A percentile compares a stretch with the other conserved stretches of the same genome.
phyloP scores from a whole-genome alignment of 2,113 vertebrate genomes.

The Mustela lutreola region DNA sequence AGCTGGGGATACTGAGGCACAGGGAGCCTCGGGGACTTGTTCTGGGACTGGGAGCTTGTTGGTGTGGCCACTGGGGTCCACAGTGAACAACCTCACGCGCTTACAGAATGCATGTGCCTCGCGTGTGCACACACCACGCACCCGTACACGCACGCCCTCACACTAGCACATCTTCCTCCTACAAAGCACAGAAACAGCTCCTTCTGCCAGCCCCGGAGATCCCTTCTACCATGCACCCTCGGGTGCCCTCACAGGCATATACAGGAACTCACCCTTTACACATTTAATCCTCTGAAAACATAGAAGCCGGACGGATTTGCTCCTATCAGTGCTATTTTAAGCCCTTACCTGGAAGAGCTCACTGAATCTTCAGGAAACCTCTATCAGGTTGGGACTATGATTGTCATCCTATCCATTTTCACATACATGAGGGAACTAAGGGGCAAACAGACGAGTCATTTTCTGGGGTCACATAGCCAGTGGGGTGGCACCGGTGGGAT shows the following conservation, averaged over 20 bases:
- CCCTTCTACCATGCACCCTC: neutral
- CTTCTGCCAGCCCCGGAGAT: neutral
- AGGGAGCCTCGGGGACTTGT: neutral
- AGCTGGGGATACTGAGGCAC: neutral
- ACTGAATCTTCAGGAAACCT: neutral
- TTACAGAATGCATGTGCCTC: neutral
- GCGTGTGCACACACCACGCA: neutral
- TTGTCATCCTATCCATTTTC: neutral
- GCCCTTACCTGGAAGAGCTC: neutral
- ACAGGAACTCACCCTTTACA: neutral
- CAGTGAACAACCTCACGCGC: neutral
- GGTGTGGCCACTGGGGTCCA: neutral
- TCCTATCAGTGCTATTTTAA: neutral
- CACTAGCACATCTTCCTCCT: neutral
- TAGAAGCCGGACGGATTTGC: neutral
- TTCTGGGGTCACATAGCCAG: neutral
- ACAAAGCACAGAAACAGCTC: neutral
- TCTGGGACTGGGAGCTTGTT: neutral
- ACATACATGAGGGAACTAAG: neutral
- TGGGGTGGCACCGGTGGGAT: neutral
- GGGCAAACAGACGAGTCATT: neutral
- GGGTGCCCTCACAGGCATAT: neutral
- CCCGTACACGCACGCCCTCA: rapidly evolving
- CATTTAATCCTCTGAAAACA: neutral
- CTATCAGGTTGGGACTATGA: neutral